phyloP scores from a whole-genome alignment of 2,888 invertebrate species.

The Hymenopus coronatus region DNA sequence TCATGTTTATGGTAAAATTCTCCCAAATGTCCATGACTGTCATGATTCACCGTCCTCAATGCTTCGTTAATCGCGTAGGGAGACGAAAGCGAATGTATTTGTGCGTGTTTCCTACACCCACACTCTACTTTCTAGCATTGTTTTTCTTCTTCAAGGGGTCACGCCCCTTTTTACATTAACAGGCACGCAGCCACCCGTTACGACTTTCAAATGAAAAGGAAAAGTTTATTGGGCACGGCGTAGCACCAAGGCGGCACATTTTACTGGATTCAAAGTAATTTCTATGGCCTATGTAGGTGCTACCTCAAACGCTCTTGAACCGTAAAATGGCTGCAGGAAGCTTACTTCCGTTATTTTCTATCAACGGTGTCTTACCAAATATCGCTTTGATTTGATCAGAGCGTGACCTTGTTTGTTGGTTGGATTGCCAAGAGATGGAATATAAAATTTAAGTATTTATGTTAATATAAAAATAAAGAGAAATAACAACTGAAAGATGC shows the following conservation, averaged over 20 bases:
- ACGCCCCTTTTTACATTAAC: neutral
- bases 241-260: neutral
- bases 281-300: neutral
- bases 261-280: neutral
- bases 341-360: neutral
- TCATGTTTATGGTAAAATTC: neutral
- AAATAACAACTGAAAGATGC: too few species aligned
- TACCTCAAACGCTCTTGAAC: neutral
- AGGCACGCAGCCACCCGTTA: neutral
- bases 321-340: neutral
- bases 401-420: neutral
- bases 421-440: too few species aligned
- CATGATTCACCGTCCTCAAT: neutral
- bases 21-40: neutral
- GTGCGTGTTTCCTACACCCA: neutral
- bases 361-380: neutral
- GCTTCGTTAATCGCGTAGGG: neutral
- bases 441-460: too few species aligned
- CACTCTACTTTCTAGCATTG: neutral
- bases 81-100: neutral
- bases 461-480: too few species aligned
- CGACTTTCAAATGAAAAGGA: neutral
- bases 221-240: neutral
- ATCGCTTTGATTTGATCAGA: neutral
- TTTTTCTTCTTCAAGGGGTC: neutral